These are phyloP conservation scores for Ligdia adustata DNA, from an alignment of 2,888 invertebrate species.

Conservation along the genomic window DNA sequence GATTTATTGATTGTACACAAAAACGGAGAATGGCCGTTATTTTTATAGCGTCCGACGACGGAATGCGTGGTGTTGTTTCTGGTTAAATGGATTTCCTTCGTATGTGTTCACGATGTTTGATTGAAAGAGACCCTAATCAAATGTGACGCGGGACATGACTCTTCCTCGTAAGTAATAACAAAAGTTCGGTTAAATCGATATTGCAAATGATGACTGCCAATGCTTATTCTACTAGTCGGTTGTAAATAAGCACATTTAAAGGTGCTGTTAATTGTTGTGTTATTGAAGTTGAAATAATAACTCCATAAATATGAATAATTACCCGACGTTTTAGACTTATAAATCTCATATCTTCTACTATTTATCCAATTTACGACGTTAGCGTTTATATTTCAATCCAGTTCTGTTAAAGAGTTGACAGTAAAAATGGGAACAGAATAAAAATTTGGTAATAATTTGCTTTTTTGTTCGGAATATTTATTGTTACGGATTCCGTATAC, in stretches of 20 bases:
- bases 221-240: not conserved
- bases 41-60: constrained; percentile 46
- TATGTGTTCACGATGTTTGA: constrained; percentile 25
- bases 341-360: constrained; percentile 53
- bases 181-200: constrained; percentile 48
- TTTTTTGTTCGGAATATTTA: constrained; percentile 68
- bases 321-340: constrained; percentile 53
- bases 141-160: constrained; percentile 51
- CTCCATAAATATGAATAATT: constrained; percentile 52
- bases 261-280: constrained; percentile 20
- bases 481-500: constrained; percentile 51
- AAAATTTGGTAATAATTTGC: constrained; percentile 64
- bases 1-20: constrained; percentile 55
- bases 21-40: constrained; percentile 50
- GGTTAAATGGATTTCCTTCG: constrained; percentile 35
- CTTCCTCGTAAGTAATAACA: constrained; percentile 41
- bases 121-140: constrained; percentile 39
- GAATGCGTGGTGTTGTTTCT: constrained; percentile 42
- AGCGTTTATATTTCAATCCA: constrained; percentile 54
- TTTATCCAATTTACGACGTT: constrained; percentile 51
- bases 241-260: not conserved
- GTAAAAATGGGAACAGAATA: constrained; percentile 62
- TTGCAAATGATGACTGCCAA: too few relatives aligned
- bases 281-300: constrained; percentile 48
- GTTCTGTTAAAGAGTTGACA: constrained; percentile 61